Evolutionary conservation across 2,113 vertebrate genomes (phyloP), one percentile per base, ranked within the genome.

Genomic region (Thalassoma bifasciatum): DNA sequence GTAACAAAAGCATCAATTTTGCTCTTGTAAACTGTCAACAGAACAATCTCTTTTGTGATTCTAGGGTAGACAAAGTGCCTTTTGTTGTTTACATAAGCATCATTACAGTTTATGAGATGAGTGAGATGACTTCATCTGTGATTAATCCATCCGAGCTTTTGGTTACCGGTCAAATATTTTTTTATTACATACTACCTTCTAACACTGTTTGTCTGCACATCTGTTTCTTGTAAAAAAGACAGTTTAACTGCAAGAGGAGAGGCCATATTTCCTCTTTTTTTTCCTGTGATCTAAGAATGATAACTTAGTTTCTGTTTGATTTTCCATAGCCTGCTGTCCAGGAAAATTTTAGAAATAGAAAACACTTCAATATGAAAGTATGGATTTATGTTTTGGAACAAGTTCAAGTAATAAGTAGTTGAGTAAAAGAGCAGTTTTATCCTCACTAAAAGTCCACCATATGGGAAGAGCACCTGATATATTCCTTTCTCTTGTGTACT

Each of bases 191-290:
- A n/a, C 8, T 59, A 53, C 44, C 64, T 67, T 17, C 40, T 34
- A 61, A 53, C 50, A 49, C 66, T 47, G 23, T 79, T 42, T 71
- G 75, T 17, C 69, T 21, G 8, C 34, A 64, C 84, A 85, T 86
- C 79, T 88, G 81, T 80, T 77, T 82, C 36, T 71, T 9, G 61
- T 79, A 69, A 21, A 63, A 30, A 57, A 66, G 80, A 80, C 76
- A 57, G 46, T 72, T 86, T 79, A 77, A 88, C 72, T 40, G 38
- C 38, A 68, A 26, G 38, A 77, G 44, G 58, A 73, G 40, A 37
- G 69, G 50, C 52, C 30, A 8, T 42, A 12, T 54, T 71, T 57
- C 40, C 14, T 42, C 21, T 46, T n/a, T n/a, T 21, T 62, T 57
- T 74, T 13, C 13, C 23, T 61, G 53, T 66, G 11, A 54, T 75